phyloP scores from a whole-genome alignment of 2,888 invertebrate species.

The Agrochola litura region DNA sequence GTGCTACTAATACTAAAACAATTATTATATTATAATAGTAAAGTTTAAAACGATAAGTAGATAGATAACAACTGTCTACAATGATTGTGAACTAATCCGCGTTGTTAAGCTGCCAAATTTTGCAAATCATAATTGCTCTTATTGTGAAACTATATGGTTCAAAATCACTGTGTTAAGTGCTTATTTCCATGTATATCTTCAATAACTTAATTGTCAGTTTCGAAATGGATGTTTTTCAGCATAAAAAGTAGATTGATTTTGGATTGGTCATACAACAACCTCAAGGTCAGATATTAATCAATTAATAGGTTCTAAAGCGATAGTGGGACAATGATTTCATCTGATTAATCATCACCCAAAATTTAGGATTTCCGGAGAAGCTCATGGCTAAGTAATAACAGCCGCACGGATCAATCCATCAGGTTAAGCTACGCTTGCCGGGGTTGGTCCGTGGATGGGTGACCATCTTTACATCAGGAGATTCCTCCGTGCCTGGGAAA shows the following conservation, averaged over 20 bases:
- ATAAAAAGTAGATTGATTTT: background rate
- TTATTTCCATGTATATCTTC: background rate
- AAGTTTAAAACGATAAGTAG: background rate
- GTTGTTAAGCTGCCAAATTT: conserved; percentile 37
- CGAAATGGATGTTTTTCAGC: background rate
- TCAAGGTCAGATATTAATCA: background rate
- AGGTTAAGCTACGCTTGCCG: too few relatives aligned
- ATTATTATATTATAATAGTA: conserved; percentile 10
- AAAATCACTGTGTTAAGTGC: too few relatives aligned
- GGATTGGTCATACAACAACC: background rate
- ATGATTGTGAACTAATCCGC: conserved; percentile 12
- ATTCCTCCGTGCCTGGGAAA: too few relatives aligned
- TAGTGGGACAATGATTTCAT: background rate
- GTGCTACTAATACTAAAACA: conserved; percentile 10
- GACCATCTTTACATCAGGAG: too few relatives aligned
- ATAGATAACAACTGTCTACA: conserved; percentile 10
- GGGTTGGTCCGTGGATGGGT: too few relatives aligned
- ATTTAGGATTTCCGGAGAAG: too few relatives aligned
- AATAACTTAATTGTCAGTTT: background rate
- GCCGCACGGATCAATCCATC: too few relatives aligned
- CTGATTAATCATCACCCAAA: background rate
- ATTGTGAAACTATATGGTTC: conserved; percentile 1
- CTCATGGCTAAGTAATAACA: too few relatives aligned
- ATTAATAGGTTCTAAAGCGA: background rate
- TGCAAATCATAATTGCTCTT: conserved; percentile 28